phyloP scores from a whole-genome alignment of 2,888 invertebrate genomes.

The Thymelicus lineola region DNA sequence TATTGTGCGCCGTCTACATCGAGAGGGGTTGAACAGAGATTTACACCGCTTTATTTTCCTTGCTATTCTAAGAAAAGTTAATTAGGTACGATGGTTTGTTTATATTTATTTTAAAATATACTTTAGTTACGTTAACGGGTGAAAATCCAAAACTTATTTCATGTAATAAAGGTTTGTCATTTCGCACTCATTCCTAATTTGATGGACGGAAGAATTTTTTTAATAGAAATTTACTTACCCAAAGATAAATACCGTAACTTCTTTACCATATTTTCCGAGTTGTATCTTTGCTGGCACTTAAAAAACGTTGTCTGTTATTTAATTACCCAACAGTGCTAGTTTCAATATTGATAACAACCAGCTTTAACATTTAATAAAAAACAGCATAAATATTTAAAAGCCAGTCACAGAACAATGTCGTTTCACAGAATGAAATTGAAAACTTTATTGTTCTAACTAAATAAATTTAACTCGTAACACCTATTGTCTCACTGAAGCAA shows the following conservation, averaged over 20 bases:
- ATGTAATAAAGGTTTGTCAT: too few species aligned
- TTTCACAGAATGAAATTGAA: neutral
- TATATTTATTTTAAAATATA: neutral
- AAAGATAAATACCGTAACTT: too few species aligned
- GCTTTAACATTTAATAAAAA: neutral
- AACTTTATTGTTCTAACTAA: conserved; percentile 2
- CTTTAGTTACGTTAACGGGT: neutral
- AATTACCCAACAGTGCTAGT: too few species aligned
- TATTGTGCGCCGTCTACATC: conserved; percentile 16
- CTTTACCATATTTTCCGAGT: too few species aligned
- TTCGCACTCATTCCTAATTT: too few species aligned
- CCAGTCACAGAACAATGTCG: conserved; percentile 6
- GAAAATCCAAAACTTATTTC: neutral
- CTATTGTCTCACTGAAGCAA: neutral
- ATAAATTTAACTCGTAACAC: neutral
- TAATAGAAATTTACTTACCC: too few species aligned
- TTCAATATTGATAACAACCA: too few species aligned
- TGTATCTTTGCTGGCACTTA: too few species aligned
- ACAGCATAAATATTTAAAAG: neutral
- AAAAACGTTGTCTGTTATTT: too few species aligned
- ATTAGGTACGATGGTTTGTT: conserved; percentile 1
- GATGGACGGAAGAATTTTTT: too few species aligned
- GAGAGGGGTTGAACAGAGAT: conserved; percentile 18
- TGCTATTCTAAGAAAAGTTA: conserved; percentile 7
- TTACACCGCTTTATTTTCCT: conserved; percentile 14